Conservation (phyloP, 2,113 vertebrate genomes). For the Thymallus thymallus region DNA sequence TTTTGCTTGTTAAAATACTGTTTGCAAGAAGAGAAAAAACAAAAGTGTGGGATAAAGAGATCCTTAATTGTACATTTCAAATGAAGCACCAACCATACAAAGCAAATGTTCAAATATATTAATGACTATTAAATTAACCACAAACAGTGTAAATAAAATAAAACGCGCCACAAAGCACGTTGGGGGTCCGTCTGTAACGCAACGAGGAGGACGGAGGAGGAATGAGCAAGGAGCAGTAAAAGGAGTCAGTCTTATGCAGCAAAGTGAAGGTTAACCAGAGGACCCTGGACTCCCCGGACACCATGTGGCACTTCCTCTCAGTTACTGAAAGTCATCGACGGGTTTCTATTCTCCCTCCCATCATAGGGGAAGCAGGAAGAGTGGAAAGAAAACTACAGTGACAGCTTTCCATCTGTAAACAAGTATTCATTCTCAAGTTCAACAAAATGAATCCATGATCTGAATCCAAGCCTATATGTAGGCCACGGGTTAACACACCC, state of each 20-base stretch:
- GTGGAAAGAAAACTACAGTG: neutral
- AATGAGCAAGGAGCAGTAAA: slow-evolving; percentile 48
- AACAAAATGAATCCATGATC: slow-evolving; percentile 16
- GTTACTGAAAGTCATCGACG: slow-evolving; percentile 52
- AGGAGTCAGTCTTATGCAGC: slow-evolving; percentile 17
- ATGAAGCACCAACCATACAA: slow-evolving; percentile 81
- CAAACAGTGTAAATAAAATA: slow-evolving; percentile 73
- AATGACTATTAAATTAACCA: slow-evolving; percentile 82
- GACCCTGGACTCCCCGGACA: slow-evolving; percentile 41
- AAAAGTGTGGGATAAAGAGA: slow-evolving; percentile 70
- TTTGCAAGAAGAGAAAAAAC: slow-evolving; percentile 65
- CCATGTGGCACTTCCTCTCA: slow-evolving; percentile 32
- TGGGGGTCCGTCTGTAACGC: slow-evolving; percentile 46
- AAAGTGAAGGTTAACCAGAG: slow-evolving; percentile 7
- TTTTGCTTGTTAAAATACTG: slow-evolving; percentile 80
- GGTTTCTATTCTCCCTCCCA: slow-evolving; percentile 48
- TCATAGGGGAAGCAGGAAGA: slow-evolving; percentile 31
- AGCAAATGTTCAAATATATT: slow-evolving; percentile 80
- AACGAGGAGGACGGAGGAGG: slow-evolving; percentile 44
- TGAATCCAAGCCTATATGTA: neutral
- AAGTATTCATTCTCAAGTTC: slow-evolving; percentile 35
- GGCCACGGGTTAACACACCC: slow-evolving; percentile 3
- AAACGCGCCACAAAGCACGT: slow-evolving; percentile 68
- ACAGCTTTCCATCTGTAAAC: slow-evolving; percentile 50
- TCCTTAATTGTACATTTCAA: slow-evolving; percentile 73